These are phyloP conservation scores for Homalodisca vitripennis DNA, from an alignment of 1,140 invertebrate genomes.

Conservation along the genomic window DNA sequence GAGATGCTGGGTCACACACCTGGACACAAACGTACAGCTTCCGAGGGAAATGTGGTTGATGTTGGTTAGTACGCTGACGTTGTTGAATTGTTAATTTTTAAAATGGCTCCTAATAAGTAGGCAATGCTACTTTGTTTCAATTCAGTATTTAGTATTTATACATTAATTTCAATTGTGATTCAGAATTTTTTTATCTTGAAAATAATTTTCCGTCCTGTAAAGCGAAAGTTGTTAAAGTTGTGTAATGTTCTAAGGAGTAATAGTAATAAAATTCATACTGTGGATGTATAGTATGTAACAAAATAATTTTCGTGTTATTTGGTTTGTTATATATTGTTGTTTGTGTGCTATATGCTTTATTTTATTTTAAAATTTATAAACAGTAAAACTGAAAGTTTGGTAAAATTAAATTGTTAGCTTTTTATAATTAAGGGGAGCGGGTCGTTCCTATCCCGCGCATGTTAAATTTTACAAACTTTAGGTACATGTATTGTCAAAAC, in stretches of 20 bases:
- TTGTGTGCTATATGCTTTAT: too few relatives aligned
- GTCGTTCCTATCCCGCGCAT: too few relatives aligned
- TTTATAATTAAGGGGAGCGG: too few relatives aligned
- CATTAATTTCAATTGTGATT: not conserved
- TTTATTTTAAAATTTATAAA: too few relatives aligned
- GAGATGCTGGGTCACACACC: constrained; percentile 46
- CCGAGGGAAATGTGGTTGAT: constrained; percentile 55
- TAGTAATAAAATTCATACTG: too few relatives aligned
- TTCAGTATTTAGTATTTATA: not conserved
- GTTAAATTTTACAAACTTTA: too few relatives aligned
- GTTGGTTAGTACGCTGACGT: constrained; percentile 47
- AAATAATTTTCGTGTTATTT: too few relatives aligned
- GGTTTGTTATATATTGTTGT: too few relatives aligned
- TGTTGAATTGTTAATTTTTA: constrained; percentile 3
- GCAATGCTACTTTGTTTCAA: not conserved
- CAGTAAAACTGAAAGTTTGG: too few relatives aligned
- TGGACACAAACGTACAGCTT: constrained; percentile 51
- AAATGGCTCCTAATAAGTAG: constrained; percentile 9
- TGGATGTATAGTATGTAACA: too few relatives aligned
- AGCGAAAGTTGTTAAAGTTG: constrained; percentile 29
- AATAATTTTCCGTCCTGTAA: constrained; percentile 44
- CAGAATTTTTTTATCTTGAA: not conserved
- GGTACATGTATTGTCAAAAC: too few relatives aligned
- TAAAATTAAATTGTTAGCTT: too few relatives aligned
- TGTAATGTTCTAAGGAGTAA: constrained; percentile 16